Evolutionary conservation across 2,888 invertebrate genomes (phyloP).

Genomic region (Sisyra nigra): DNA sequence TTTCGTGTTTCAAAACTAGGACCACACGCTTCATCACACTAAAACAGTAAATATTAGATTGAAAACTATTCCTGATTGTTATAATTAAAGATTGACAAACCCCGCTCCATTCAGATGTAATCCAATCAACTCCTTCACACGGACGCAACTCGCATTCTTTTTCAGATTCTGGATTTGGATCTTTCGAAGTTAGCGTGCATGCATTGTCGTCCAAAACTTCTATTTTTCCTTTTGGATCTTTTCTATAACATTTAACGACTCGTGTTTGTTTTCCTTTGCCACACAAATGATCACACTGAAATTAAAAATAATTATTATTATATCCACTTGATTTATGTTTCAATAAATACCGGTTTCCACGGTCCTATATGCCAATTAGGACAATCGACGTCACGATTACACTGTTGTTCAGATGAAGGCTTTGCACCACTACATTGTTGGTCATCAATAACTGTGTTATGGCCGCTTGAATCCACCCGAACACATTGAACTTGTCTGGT

Average conservation of each 20-base stretch:
- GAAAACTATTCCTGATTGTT: neutral
- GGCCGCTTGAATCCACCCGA: slow-evolving; percentile 56
- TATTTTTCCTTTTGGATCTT: slow-evolving; percentile 40
- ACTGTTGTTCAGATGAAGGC: slow-evolving; percentile 49
- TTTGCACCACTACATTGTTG: slow-evolving; percentile 59
- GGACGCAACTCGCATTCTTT: slow-evolving; percentile 60
- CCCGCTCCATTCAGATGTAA: slow-evolving; percentile 72
- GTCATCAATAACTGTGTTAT: slow-evolving; percentile 55
- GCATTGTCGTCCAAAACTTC: slow-evolving; percentile 48
- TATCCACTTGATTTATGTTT: neutral
- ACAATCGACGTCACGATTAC: slow-evolving; percentile 63
- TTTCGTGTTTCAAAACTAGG: slow-evolving; percentile 55
- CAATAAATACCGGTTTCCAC: slow-evolving; percentile 67
- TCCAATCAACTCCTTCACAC: slow-evolving; percentile 87
- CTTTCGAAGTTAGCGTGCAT: slow-evolving; percentile 27
- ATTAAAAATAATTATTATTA: neutral
- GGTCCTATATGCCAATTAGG: slow-evolving; percentile 77
- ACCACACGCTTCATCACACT: slow-evolving; percentile 68
- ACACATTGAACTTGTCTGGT: slow-evolving; percentile 64
- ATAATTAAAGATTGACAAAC: slow-evolving; percentile 34
- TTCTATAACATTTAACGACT: slow-evolving; percentile 62
- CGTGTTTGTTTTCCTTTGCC: slow-evolving; percentile 74
- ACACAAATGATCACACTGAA: slow-evolving; percentile 76
- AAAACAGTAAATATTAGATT: slow-evolving; percentile 13
- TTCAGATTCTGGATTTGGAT: slow-evolving; percentile 51